phyloP scores from a whole-genome alignment of 2,888 invertebrate species.

The Ctena decussata region DNA sequence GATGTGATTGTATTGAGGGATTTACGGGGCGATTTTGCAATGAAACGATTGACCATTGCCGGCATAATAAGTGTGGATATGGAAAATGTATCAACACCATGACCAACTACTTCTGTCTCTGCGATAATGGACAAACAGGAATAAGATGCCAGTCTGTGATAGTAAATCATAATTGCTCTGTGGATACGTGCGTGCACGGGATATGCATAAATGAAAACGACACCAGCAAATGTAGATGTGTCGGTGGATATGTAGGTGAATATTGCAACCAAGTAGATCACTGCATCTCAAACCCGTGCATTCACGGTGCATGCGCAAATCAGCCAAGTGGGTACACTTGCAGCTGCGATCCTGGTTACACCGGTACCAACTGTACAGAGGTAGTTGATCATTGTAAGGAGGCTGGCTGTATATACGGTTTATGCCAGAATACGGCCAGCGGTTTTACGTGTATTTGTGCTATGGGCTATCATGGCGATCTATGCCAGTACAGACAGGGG shows the following conservation, averaged over 20 bases:
- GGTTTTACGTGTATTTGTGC: slow-evolving; percentile 49
- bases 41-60: slow-evolving; percentile 48
- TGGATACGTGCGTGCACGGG: slow-evolving; percentile 15
- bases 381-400: slow-evolving; percentile 39
- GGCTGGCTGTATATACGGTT: slow-evolving; percentile 39
- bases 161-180: neutral
- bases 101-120: slow-evolving; percentile 47
- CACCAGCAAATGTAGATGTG: slow-evolving; percentile 4
- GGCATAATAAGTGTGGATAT: slow-evolving; percentile 33
- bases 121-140: slow-evolving; percentile 37
- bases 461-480: slow-evolving; percentile 38
- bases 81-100: slow-evolving; percentile 55
- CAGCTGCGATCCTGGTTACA: slow-evolving; percentile 35
- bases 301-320: slow-evolving; percentile 19
- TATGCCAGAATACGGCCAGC: slow-evolving; percentile 35
- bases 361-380: slow-evolving; percentile 25
- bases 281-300: slow-evolving; percentile 22
- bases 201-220: neutral
- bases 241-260: slow-evolving; percentile 11
- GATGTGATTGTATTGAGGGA: slow-evolving; percentile 40
- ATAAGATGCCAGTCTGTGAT: neutral
- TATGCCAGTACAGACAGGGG: slow-evolving; percentile 33
- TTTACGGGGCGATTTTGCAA: slow-evolving; percentile 44
- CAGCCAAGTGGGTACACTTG: slow-evolving; percentile 16
- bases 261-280: slow-evolving; percentile 21